These are phyloP conservation scores for Lycaena phlaeas DNA, from an alignment of 2,888 invertebrate genomes.

Conservation along the genomic window DNA sequence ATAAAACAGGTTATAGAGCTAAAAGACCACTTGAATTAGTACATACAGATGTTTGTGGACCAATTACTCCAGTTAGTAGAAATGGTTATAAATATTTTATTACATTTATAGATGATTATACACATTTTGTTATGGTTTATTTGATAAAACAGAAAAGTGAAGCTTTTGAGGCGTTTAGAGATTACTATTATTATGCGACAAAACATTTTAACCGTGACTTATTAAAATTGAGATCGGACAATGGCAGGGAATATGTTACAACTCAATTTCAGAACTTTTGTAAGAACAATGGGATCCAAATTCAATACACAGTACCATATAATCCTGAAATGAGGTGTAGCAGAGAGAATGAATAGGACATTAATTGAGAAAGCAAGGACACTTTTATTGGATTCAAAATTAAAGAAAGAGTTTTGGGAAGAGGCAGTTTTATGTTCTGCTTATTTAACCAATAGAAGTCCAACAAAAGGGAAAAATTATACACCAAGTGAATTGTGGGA, in stretches of 20 bases:
- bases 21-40: conserved; percentile 14
- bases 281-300: conserved; percentile 3
- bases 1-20: conserved; percentile 2
- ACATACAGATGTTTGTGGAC: conserved; percentile 21
- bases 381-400: no score
- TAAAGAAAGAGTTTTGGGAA: conserved; percentile 11
- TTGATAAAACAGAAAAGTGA: conserved; percentile 18
- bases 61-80: conserved; percentile 11
- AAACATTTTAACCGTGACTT: no score
- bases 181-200: no score
- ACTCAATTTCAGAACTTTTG: conserved; percentile 12
- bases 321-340: conserved; percentile 18
- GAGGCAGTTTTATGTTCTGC: conserved; percentile 12
- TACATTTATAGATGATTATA: conserved; percentile 17
- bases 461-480: not conserved
- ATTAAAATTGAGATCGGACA: no score
- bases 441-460: not conserved
- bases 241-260: no score
- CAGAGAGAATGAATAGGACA: conserved; percentile 18
- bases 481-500: not conserved
- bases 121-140: conserved; percentile 16
- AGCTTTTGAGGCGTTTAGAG: conserved; percentile 15
- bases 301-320: conserved; percentile 16
- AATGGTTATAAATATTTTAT: conserved; percentile 16
- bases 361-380: conserved; percentile 16